Conservation (phyloP, 2,113 vertebrate species). For the Notothenia coriiceps region DNA sequence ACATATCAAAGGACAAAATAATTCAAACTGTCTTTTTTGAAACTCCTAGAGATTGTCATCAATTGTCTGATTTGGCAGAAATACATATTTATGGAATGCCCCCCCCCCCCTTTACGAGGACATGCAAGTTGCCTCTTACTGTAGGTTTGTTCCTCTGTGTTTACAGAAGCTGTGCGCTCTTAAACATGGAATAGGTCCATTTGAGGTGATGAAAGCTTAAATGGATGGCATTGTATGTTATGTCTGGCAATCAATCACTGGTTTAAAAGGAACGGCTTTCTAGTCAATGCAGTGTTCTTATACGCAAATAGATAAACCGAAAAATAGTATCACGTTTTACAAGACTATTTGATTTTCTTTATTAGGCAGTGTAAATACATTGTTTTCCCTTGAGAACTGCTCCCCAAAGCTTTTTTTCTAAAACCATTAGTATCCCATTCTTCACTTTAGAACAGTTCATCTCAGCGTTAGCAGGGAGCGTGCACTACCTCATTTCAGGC, state of each 20-base stretch:
- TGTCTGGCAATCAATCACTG: not conserved
- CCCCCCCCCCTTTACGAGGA: not conserved
- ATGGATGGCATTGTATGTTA: slow-evolving; percentile 40
- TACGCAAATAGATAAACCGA: not conserved
- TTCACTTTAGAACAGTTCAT: not conserved
- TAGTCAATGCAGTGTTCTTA: not conserved
- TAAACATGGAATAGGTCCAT: slow-evolving; percentile 37
- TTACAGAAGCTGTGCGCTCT: slow-evolving; percentile 36
- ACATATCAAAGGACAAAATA: not conserved
- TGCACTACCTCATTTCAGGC: not conserved
- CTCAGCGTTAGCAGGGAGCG: not conserved
- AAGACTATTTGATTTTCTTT: not conserved
- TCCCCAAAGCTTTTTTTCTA: slow-evolving; percentile 15
- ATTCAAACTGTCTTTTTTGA: not conserved
- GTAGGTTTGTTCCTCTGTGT: slow-evolving; percentile 20
- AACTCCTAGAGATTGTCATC: not conserved
- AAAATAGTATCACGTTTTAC: not conserved
- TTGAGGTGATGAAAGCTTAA: slow-evolving; percentile 49
- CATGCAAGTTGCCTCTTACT: slow-evolving; percentile 8
- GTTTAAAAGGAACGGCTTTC: not conserved
- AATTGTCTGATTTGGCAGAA: not conserved
- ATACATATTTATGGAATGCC: too few species aligned
- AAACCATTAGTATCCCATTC: not conserved
- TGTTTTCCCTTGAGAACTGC: not conserved
- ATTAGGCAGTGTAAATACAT: not conserved